Evolutionary conservation across 2,113 vertebrate species (phyloP), one percentile per base, ranked within the genome.

Genomic region (Antechinus stuartii): DNA sequence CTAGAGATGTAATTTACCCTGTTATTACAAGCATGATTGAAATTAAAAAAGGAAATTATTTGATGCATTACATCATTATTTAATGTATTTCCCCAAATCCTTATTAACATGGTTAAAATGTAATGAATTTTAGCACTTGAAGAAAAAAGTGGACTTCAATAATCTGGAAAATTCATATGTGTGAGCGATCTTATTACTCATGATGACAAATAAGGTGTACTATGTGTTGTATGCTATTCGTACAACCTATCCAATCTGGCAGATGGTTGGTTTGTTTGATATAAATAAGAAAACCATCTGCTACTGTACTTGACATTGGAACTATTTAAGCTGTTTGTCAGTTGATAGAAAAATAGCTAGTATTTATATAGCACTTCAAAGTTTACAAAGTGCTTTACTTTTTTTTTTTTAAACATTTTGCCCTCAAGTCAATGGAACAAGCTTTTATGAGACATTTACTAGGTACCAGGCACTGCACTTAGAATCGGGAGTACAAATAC

Each of bases 281-380:
- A 54, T 91, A 23, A 93, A 42, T 91, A 46, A 56, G 55, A 55
- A 89, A 91, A 54, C 35, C 42, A 89, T 53, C 25, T 61, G 46
- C 5, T 61, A 14, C 10, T 11, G 24, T 6, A 25, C 47, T n/a
- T 91, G 90, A 89, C 52, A 61, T 54, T 93, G 47, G 35, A 84
- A 84, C 68, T 50, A 25, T 91, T 61, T 91, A 61, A 61, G n/a
- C 53, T 53, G 56, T 94, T 84, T 91, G 47, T 84, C 16, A 84
- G 35, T 8, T 84, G 68, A 42, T 84, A n/a, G 16, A 68, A 84
- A 22, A 84, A 42, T 84, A 84, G 68, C 68, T 84, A 2, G 68
- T 42, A 68, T 84, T 84, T 42, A n/a, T 84, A 7, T 22, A 84
- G 68, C 68, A 84, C 68, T 42, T 84, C 19, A n/a, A 84, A 19